Evolutionary conservation across 2,797 vertebrate genomes (phyloP), one percentile per base, ranked within the genome.

Genomic region (Allobates femoralis): DNA sequence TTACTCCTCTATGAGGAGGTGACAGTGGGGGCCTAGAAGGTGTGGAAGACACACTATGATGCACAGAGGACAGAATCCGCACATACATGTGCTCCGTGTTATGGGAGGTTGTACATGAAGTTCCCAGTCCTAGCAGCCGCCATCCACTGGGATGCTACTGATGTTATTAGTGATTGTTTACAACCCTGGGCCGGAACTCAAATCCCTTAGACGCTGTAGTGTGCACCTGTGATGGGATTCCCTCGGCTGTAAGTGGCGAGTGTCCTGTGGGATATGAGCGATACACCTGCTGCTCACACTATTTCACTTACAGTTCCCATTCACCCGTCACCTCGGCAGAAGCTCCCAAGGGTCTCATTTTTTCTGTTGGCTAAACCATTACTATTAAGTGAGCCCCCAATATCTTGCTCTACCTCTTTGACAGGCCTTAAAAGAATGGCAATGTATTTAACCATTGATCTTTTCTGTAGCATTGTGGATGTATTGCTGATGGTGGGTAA

Each of bases 221-320:
- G 46, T 69, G 10, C 46, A 3, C 15, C 18, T 23, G 23, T 23
- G 19, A n/a, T 67, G 30, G 30, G 58, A 77, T n/a, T 83, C 80
- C 62, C 73, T 58, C 19, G 51, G 46, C 80, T 62, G 41, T 37
- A 26, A 74, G 41, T 34, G 77, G 23, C 28, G 23, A 5, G 8
- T 30, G 11, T 71, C 80, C 62, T 50, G 12, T 26, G 80, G 74
- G 80, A 53, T 50, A 62, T 12, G 11, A 28, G 5, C 26, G 2
- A 55, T 53, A 28, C 80, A 83, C 80, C 73, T 83, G 62, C 23
- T 32, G 55, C 23, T 71, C 71, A 67, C 50, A 19, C 23, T 11
- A 77, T 85, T 66, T 69, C 85, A 75, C 62, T 50, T 50, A 81
- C 51, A 51, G 32, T 60, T 62, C 19, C 73, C 41, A 53, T 46